Conservation (phyloP, 2,888 invertebrate genomes). For the Emmelina monodactyla region DNA sequence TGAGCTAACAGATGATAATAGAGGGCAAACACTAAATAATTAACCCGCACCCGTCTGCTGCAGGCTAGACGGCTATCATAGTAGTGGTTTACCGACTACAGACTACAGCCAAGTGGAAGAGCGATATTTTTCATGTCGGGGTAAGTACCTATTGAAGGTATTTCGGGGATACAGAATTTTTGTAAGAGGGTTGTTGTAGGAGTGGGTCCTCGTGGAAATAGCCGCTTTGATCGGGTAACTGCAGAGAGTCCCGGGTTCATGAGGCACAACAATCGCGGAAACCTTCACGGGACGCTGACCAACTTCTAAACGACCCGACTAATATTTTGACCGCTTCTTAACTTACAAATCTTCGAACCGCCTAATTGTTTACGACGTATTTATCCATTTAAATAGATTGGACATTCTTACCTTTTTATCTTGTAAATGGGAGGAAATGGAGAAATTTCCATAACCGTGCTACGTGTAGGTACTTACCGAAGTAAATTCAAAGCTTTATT, state of each 20-base stretch:
- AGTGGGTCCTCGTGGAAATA: conserved; percentile 32
- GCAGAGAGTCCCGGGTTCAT: conserved; percentile 36
- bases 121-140: background rate
- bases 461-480: no score
- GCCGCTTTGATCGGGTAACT: conserved; percentile 54
- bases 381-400: no score
- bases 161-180: conserved; percentile 2
- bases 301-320: conserved; percentile 43
- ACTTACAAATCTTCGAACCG: no score
- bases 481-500: background rate
- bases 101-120: no score
- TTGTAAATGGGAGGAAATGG: no score
- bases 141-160: background rate
- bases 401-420: no score
- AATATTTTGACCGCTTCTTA: no score
- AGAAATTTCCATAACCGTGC: no score
- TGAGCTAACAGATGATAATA: conserved; percentile 26
- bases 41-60: conserved; percentile 25
- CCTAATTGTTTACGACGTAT: no score
- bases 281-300: conserved; percentile 59
- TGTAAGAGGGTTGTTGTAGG: conserved; percentile 12
- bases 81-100: no score
- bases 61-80: background rate
- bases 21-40: conserved; percentile 34
- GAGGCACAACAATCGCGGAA: conserved; percentile 47